Evolutionary conservation across 2,888 invertebrate genomes (phyloP), one percentile per base, ranked within the genome.

Genomic region (Pediacus dermestoides): DNA sequence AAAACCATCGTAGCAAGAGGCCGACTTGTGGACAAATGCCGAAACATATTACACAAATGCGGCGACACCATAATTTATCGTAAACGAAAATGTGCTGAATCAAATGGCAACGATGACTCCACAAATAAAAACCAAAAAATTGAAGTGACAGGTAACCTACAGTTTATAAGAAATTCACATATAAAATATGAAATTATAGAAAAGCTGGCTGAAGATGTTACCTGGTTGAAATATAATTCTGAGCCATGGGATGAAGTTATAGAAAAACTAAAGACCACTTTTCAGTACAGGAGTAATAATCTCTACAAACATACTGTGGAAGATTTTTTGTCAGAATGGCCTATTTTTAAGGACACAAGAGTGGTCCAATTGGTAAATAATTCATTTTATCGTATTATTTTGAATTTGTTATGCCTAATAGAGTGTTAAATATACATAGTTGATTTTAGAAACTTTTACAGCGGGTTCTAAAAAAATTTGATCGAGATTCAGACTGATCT

Each of bases 11-110:
- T 43, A 3, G 43, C 43, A 11, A 39, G 27, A 35, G 43, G 46
- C 2, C 34, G 39, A 12, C 27, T 46, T n/a, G 46, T 44, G 7
- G 46, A 46, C 32, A 44, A 46, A 31, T 34, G 30, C 12, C 30
- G 34, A 26, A 46, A 46, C 26, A 14, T 40, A 10, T 13, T 44
- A 2, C 37, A 38, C 18, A 34, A 27, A 33, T 44, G 37, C 16
- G 39, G 33, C 15, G 40, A 37, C 14, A 27, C 30, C 2, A 11
- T 30, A 10, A 22, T 28, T 7, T 9, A 21, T 14, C 4, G 44
- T 28, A 28, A 28, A 28, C 7, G 28, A 28, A 28, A 13, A 3
- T 13, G 3, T 11, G 4, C 14, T 3, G 12, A 28, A n/a, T n/a
- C n/a, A n/a, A n/a, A n/a, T 3, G 12, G 4, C 14, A 10, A 28